Conservation (phyloP, 2,888 invertebrate species). For the Cryptus viduatorius region DNA sequence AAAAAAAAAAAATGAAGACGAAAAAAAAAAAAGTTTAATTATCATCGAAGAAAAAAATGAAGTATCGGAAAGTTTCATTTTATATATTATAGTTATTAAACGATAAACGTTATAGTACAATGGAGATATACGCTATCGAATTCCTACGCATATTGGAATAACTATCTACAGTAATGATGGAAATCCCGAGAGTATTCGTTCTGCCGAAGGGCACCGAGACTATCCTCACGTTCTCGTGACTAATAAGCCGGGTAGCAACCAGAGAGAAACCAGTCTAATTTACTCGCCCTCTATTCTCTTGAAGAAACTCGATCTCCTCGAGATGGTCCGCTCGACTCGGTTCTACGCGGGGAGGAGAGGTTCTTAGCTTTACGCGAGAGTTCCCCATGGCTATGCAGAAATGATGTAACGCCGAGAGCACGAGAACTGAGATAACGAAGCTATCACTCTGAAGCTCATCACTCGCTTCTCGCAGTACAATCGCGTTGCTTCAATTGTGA, state of each 20-base stretch:
- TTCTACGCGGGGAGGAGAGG: neutral
- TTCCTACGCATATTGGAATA: conserved; percentile 12
- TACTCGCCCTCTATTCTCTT: conserved; percentile 35
- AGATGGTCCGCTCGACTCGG: neutral
- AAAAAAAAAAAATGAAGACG: neutral
- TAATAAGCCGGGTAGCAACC: conserved; percentile 26
- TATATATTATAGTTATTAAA: neutral
- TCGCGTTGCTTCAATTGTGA: conserved; percentile 21
- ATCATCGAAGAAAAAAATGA: conserved; percentile 14
- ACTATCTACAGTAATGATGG: conserved; percentile 3
- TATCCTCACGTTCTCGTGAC: conserved; percentile 33
- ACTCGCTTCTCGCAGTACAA: conserved; percentile 17
- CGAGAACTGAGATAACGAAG: conserved; percentile 42
- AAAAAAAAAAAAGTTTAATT: conserved; percentile 22
- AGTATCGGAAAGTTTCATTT: neutral
- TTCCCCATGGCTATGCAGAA: conserved; percentile 51
- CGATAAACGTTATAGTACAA: neutral
- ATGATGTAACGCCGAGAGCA: conserved; percentile 41
- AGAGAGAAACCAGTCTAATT: conserved; percentile 38
- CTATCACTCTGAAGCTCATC: conserved; percentile 44
- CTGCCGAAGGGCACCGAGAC: conserved; percentile 7
- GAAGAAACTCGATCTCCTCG: conserved; percentile 54
- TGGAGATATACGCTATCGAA: neutral
- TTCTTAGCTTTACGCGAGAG: conserved; percentile 10
- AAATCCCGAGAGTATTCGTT: conserved; percentile 24